phyloP scores from a whole-genome alignment of 2,797 vertebrate species.

The Sebastes glaucus region DNA sequence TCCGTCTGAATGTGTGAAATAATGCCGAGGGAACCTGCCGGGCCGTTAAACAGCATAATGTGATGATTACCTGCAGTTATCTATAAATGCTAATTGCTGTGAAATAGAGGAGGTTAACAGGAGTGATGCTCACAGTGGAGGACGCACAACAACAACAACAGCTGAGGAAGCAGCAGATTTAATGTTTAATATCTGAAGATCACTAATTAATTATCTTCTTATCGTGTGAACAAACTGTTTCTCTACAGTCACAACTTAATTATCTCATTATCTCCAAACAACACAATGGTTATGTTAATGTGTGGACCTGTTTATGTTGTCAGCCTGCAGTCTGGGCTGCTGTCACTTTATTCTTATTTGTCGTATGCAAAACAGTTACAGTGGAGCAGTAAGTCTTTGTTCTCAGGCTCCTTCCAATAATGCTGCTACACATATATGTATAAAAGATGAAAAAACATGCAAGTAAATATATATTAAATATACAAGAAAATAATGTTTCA shows the following conservation, averaged over 20 bases:
- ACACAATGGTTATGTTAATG: background rate
- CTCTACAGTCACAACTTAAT: background rate
- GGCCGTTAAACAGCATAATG: constrained; percentile 34
- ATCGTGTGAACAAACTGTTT: background rate
- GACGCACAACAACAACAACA: background rate
- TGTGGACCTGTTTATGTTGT: background rate
- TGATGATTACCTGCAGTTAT: constrained; percentile 30
- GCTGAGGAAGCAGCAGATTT: background rate
- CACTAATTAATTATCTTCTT: background rate
- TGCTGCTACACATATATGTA: background rate
- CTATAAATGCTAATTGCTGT: constrained; percentile 39
- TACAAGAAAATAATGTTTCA: background rate
- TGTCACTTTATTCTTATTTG: background rate
- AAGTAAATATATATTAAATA: background rate
- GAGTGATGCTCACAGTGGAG: background rate
- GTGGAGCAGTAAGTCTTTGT: background rate
- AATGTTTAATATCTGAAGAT: background rate
- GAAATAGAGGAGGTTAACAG: constrained; percentile 23
- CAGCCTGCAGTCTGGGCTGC: background rate
- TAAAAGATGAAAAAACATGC: no score
- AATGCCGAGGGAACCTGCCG: constrained; percentile 3
- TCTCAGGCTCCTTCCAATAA: background rate
- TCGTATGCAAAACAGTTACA: background rate
- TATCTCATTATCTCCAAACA: background rate
- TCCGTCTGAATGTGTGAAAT: constrained; percentile 12